A percentile compares a stretch with the other conserved stretches of the same genome.
Evolutionary conservation across 2,888 invertebrate genomes (phyloP).

Genomic region (Himalopsyche tibetana): DNA sequence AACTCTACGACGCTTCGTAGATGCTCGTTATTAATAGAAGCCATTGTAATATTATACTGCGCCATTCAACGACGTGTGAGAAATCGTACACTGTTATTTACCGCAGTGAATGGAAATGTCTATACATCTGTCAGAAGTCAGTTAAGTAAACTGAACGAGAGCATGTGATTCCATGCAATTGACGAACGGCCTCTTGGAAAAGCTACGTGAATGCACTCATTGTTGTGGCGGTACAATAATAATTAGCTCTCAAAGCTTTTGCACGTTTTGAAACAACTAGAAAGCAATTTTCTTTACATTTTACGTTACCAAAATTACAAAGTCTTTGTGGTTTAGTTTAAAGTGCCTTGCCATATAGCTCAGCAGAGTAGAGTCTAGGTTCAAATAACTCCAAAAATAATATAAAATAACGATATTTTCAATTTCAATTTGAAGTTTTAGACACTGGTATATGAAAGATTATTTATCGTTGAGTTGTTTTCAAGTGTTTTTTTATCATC

Average conservation of each 20-base stretch:
- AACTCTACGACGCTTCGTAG: neutral
- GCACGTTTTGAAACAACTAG: neutral
- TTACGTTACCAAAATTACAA: no score
- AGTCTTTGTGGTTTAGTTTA: no score
- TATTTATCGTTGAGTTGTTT: no score
- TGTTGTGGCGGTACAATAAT: neutral
- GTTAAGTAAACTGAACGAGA: constrained; percentile 3
- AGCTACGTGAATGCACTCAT: neutral
- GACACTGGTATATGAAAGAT: no score
- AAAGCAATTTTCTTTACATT: neutral
- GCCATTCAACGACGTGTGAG: constrained; percentile 1
- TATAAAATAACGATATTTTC: no score
- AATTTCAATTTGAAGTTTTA: no score
- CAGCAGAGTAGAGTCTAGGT: no score
- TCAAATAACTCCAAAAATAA: no score
- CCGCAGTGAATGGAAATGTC: neutral
- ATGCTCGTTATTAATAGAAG: neutral
- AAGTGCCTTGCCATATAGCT: no score
- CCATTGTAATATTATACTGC: neutral
- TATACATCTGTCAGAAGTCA: neutral
- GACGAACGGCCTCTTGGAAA: neutral
- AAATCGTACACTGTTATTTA: constrained; percentile 26
- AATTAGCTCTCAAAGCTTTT: neutral
- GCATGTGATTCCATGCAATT: constrained; percentile 1
- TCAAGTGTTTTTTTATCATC: no score